Evolutionary conservation across 2,888 invertebrate species (phyloP), one percentile per base, ranked within the genome.

Genomic region (Agonum fuliginosum): DNA sequence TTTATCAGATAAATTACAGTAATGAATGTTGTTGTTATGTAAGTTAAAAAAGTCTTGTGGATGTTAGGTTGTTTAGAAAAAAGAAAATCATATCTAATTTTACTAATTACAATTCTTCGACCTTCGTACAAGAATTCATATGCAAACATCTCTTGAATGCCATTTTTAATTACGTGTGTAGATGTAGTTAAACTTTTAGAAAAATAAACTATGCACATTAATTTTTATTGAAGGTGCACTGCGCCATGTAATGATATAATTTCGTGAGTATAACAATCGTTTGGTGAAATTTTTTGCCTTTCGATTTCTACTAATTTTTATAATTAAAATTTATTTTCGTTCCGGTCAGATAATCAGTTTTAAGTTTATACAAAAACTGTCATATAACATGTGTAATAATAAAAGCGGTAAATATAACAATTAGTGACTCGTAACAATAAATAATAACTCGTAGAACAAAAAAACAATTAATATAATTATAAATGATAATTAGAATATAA

Each of bases 61-160:
- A n/a, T 17, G 30, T 12, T 62, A 30, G 30, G 14, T 12, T 46
- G 17, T 46, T 46, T 46, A 46, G 17, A 62, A 62, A 62, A 51
- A 62, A 62, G 58, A 62, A 62, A 62, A 62, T 62, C 58, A 62
- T 62, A 62, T 27, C 58, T 62, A 62, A 62, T 62, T 62, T 62
- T 30, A 27, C 58, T 62, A 62, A 30, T 62, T 62, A 62, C 6
- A 62, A 17, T 62, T 17, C 58, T 62, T 12, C 30, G 58, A 62
- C 58, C 58, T 62, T 62, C 30, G 34, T 30, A 46, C 46, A 46
- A 37, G 46, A 46, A 46, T 46, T 17, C 46, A 46, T 46, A 62
- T 62, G 58, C 58, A 30, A 62, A 62, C 58, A 27, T 62, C 58
- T 62, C 10, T 2, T 27, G 30, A 62, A 62, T 62, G 58, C 17